Evolutionary conservation across 1,140 invertebrate genomes (phyloP), one percentile per base, ranked within the genome.

Genomic region (Tyrophagus putrescentiae): DNA sequence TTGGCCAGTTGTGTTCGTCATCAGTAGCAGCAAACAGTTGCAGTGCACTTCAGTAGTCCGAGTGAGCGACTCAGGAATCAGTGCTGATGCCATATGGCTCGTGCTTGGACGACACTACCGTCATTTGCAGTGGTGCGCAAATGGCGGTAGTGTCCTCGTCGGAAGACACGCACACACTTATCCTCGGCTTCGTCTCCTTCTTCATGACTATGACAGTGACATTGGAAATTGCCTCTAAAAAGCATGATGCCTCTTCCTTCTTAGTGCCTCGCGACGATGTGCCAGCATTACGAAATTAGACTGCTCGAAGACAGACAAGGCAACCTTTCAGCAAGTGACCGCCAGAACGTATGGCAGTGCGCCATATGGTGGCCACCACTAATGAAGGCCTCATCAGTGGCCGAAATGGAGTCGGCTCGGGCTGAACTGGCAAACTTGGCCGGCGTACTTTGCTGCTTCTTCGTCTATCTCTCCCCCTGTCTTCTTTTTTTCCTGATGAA

Each of bases 301-400:
- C 45, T n/a, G n/a, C n/a, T 6, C 45, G 18, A 48, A 18, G 45
- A 6, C 7, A 48, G 45, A 48, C 7, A 48, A 48, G 18, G 18
- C 7, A 48, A 48, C 45, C 45, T 48, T 48, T 48, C 45, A 48
- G 7, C 45, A 48, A 48, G 45, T 48, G 45, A 48, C 45, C 45
- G 45, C 13, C 36, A 13, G 36, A 39, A 13, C 36, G 36, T 13
- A 48, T 48, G 45, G 45, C 45, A 48, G 31, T 29, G 45, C 45
- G 45, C 45, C 45, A 48, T 48, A 48, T 48, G 45, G 45, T 48
- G 45, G 45, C 45, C 45, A n/a, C n/a, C n/a, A 48, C 45, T 48
- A 48, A 48, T 48, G 45, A 48, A 48, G 45, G 7, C 45, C 18
- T 48, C 7, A 18, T 48, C 45, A n/a, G n/a, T n/a, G n/a, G n/a